Conservation (phyloP, 2,888 invertebrate genomes). For the Polyommatus icarus region DNA sequence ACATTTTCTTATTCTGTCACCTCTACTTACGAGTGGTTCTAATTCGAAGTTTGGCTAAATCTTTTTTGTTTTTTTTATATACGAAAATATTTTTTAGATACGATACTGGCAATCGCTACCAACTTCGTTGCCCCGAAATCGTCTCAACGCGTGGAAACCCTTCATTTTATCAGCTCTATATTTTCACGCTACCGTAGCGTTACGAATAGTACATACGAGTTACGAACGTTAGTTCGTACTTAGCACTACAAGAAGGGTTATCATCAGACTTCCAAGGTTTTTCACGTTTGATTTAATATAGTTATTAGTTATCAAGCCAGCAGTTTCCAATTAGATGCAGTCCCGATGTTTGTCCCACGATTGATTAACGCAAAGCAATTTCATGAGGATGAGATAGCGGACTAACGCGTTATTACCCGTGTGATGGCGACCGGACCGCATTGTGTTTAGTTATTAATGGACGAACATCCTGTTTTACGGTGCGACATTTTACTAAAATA, state of each 20-base stretch:
- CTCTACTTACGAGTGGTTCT: neutral
- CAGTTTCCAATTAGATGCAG: conserved; percentile 14
- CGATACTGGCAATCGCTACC: too few relatives aligned
- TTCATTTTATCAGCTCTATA: too few relatives aligned
- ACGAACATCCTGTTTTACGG: conserved; percentile 54
- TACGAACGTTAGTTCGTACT: too few relatives aligned
- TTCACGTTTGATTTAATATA: neutral
- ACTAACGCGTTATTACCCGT: conserved; percentile 55
- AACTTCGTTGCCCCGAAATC: too few relatives aligned
- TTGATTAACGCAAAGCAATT: conserved; percentile 62
- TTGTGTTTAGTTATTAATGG: conserved; percentile 69
- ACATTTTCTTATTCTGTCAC: conserved; percentile 55
- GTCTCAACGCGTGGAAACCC: too few relatives aligned
- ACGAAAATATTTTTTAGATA: too few relatives aligned
- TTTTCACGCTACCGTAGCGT: too few relatives aligned
- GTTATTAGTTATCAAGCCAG: neutral
- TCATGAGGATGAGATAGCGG: conserved; percentile 61
- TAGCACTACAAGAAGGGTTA: too few relatives aligned
- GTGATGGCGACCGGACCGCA: conserved; percentile 55
- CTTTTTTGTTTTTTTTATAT: too few relatives aligned
- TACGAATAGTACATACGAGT: too few relatives aligned
- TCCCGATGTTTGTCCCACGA: conserved; percentile 41
- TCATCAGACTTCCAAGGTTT: neutral
- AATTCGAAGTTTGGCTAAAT: too few relatives aligned
- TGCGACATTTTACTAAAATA: conserved; percentile 33